Evolutionary conservation across 2,888 invertebrate genomes (phyloP).

Genomic region (Polyploca ridens): DNA sequence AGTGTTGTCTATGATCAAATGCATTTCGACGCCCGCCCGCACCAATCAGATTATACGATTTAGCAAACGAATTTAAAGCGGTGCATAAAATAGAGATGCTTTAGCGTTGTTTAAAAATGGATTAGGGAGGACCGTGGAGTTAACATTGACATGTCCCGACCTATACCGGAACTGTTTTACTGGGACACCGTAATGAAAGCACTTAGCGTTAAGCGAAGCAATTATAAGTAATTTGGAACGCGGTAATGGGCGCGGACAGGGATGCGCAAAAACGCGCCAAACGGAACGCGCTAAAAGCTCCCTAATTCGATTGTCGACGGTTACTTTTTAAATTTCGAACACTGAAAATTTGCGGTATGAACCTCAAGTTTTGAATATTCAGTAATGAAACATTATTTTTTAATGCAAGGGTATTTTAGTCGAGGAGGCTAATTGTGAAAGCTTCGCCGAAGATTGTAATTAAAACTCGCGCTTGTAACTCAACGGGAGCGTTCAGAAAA

Average conservation of each 20-base stretch:
- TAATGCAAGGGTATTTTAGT: constrained; percentile 11
- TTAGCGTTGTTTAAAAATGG: constrained; percentile 45
- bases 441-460: constrained; percentile 65
- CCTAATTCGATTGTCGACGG: constrained; percentile 80
- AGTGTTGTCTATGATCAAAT: constrained; percentile 54
- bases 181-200: constrained; percentile 78
- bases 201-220: constrained; percentile 84
- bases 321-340: constrained; percentile 73
- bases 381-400: constrained; percentile 13
- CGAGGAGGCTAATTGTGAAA: constrained; percentile 57
- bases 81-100: background rate
- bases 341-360: constrained; percentile 46
- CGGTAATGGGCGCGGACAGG: constrained; percentile 82
- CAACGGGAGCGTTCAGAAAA: constrained; percentile 54
- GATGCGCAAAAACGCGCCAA: constrained; percentile 82
- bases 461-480: constrained; percentile 68
- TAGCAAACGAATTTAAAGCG: constrained; percentile 2
- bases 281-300: constrained; percentile 81
- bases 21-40: constrained; percentile 32
- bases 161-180: constrained; percentile 66
- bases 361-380: constrained; percentile 41
- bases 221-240: constrained; percentile 82
- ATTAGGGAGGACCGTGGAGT: constrained; percentile 51
- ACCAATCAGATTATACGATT: background rate
- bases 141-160: constrained; percentile 62